phyloP scores from a whole-genome alignment of 37 sponge, comb jelly and placozoan species.

The Bolinopsis microptera region DNA sequence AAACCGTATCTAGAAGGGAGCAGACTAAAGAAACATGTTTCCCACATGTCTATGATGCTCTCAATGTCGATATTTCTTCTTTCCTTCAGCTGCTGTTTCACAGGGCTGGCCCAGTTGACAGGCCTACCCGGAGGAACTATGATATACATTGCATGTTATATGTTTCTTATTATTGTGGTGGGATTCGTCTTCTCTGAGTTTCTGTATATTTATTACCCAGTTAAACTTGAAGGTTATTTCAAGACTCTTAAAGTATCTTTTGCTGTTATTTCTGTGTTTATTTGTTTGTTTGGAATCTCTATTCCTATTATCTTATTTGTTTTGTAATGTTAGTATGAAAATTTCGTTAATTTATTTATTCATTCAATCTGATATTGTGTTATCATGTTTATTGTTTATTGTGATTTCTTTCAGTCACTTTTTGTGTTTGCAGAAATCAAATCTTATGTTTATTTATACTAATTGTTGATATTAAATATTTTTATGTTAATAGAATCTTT shows the following conservation, averaged over 20 bases:
- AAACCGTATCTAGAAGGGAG: not conserved
- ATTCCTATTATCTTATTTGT: not conserved
- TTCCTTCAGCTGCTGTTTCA: not conserved
- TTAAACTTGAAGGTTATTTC: not conserved
- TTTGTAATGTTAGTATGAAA: not conserved
- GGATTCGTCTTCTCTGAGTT: not conserved
- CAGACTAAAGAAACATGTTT: not conserved
- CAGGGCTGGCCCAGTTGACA: not conserved
- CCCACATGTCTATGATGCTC: not conserved
- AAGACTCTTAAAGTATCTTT: not conserved
- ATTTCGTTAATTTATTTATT: not conserved
- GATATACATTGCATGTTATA: not conserved
- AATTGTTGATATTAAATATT: no score
- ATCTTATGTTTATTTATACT: no score
- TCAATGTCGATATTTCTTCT: constrained; percentile 7
- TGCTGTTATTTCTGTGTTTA: not conserved
- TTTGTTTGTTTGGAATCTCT: not conserved
- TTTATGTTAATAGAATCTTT: no score
- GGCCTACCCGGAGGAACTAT: not conserved
- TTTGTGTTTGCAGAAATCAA: no score
- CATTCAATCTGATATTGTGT: not conserved
- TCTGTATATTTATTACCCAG: not conserved
- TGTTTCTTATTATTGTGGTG: constrained; percentile 1
- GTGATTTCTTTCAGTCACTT: no score
- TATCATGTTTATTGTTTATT: no score